These are phyloP conservation scores for Octodon degus DNA, from an alignment of 2,113 vertebrate species.

Conservation along the genomic window DNA sequence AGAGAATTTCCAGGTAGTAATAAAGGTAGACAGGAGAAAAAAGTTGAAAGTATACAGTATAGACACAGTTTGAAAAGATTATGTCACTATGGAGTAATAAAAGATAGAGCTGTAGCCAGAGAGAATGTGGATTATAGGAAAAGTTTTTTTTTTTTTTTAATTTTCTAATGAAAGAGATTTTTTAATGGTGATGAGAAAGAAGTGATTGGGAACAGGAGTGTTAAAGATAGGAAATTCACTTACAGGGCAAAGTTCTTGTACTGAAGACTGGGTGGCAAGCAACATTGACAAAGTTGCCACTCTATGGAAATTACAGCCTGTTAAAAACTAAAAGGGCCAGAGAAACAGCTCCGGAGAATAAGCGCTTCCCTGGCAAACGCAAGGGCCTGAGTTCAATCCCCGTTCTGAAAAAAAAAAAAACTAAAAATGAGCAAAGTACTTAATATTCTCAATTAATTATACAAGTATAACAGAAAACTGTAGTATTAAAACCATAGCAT, in stretches of 20 bases:
- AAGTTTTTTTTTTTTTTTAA: background rate
- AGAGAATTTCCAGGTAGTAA: background rate
- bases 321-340: background rate
- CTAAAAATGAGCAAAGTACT: background rate
- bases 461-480: background rate
- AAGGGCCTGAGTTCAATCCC: too few relatives aligned
- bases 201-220: background rate
- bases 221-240: background rate
- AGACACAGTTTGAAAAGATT: background rate
- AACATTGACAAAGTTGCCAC: background rate
- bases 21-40: background rate
- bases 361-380: too few relatives aligned
- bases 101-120: background rate
- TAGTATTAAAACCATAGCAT: background rate
- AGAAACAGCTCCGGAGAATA: too few relatives aligned
- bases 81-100: background rate
- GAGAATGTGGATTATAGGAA: background rate
- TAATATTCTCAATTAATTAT: background rate
- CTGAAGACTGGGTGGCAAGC: background rate
- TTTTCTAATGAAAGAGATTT: background rate
- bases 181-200: conserved; percentile 1
- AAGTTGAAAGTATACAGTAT: background rate
- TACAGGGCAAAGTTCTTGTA: background rate
- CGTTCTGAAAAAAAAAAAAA: background rate
- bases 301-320: background rate